Base-by-base conservation (phyloP, 1,140 invertebrate species). In the Pachyrhynchus sulphureomaculatus region DNA sequence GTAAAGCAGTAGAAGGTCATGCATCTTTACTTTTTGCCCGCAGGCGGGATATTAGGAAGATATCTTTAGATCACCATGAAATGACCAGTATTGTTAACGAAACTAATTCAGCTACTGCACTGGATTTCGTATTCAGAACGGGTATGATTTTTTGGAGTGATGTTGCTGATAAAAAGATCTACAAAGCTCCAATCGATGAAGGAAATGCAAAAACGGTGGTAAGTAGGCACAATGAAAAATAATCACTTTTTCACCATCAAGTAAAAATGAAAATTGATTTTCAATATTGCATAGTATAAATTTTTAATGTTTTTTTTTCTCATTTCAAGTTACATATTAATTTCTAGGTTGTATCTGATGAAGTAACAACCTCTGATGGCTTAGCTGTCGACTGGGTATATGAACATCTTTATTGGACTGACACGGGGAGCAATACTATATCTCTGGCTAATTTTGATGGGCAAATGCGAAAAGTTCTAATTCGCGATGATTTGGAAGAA, bases 371-470 rank as follows among this genome's bases (percentile, higher is more conserved):
- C 8, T 92, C 93, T 0, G 95, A 98, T 80, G 95, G 95, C 13
- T 77, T 98, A 41, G 94, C 95, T 1, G 90, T 98, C 32, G 96
- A 99, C 78, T 98, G 96, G 96, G 89, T 98, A 48, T 95, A 98
- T 77, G 90, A 91, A 75, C 91, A 97, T 67, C 84, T 99, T 42
- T 99, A 98, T 79, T 98, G 95, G 91, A 98, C 94, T 0, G 93
- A 97, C 74, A 91, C 93, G 2, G 89, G 89, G 24, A 90, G 89
- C 66, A 92, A 96, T 75, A 92, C 87, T 17, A 97, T 98, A 67
- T 88, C 93, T 75, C 80, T 98, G 29, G 88, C 91, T 0, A 89
- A 93, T 73, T 87, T 96, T 64, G 90, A 95, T 74, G 92, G 92
- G 5, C 90, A 88, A 69, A 92, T 93, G 88, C 83, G 89, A 51